These are phyloP conservation scores for Eucidaris tribuloides DNA, from an alignment of 35 echinoderm and acorn worm genomes.

Conservation along the genomic window DNA sequence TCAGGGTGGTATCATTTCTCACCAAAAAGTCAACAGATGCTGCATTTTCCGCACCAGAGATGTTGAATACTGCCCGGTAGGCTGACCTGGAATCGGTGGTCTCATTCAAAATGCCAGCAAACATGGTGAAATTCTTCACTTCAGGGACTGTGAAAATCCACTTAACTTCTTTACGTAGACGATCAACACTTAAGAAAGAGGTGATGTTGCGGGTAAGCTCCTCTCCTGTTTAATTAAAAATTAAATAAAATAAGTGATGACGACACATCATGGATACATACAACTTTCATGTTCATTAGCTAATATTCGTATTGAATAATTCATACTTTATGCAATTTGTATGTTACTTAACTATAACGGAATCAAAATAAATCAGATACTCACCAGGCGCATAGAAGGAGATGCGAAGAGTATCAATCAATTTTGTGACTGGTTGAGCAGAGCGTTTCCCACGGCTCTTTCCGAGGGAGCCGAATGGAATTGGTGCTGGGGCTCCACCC, in stretches of 20 bases:
- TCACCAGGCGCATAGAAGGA: constrained; percentile 95
- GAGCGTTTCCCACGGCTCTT: constrained; percentile 9
- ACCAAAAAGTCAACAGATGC: constrained; percentile 59
- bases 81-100: constrained; percentile 15
- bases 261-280: too few species aligned
- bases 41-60: constrained; percentile 55
- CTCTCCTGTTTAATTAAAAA: too few species aligned
- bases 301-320: too few species aligned
- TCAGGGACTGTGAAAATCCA: constrained; percentile 93
- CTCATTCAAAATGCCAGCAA: constrained; percentile 76
- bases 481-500: constrained; percentile 36
- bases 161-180: constrained; percentile 62
- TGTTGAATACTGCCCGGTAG: constrained; percentile 70
- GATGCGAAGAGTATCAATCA: constrained; percentile 77
- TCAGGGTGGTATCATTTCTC: constrained; percentile 30
- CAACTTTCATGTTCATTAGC: too few species aligned
- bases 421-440: neutral
- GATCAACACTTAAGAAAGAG: constrained; percentile 61
- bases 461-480: constrained; percentile 10
- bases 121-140: constrained; percentile 60
- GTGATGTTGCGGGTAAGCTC: constrained; percentile 67
- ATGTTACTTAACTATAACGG: too few species aligned
- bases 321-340: too few species aligned
- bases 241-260: too few species aligned
- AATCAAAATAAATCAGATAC: neutral